Evolutionary conservation across 2,797 vertebrate genomes (phyloP).

Genomic region (Pelochelys cantorii): DNA sequence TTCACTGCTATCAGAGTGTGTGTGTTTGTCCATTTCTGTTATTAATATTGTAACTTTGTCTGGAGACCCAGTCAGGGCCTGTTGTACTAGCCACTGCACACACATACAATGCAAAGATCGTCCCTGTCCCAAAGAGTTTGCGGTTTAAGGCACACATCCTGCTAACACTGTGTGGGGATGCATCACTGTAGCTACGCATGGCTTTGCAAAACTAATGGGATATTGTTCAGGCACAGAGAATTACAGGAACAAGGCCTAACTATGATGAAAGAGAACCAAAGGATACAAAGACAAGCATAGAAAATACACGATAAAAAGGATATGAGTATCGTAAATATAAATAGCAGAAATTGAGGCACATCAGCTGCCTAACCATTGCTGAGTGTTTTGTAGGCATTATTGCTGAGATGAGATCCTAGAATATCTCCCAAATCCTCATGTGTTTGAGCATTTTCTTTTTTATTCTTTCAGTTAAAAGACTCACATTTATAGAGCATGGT

Average conservation of each 20-base stretch:
- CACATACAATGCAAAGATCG: conserved; percentile 7
- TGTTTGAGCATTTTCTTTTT: not conserved
- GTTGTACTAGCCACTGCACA: conserved; percentile 14
- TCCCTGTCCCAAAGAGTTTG: conserved; percentile 11
- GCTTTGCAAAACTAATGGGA: not conserved
- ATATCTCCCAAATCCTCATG: fast-evolving
- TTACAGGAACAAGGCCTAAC: fast-evolving
- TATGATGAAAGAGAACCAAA: not conserved
- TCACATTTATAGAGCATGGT: not conserved
- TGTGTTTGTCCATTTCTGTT: not conserved
- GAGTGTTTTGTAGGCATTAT: not conserved
- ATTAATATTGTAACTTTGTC: conserved; percentile 40
- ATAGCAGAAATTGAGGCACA: fast-evolving
- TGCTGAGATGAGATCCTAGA: not conserved
- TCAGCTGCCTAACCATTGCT: fast-evolving
- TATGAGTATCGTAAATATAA: fast-evolving
- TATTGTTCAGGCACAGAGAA: not conserved
- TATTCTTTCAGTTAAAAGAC: not conserved
- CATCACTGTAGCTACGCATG: fast-evolving
- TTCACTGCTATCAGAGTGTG: not conserved
- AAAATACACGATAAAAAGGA: fast-evolving
- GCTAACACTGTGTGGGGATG: fast-evolving
- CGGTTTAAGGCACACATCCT: not conserved
- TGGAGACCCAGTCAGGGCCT: conserved; percentile 5
- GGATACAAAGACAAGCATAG: fast-evolving